Base-by-base conservation (phyloP, 2,888 invertebrate genomes). In the Eupithecia subumbrata region DNA sequence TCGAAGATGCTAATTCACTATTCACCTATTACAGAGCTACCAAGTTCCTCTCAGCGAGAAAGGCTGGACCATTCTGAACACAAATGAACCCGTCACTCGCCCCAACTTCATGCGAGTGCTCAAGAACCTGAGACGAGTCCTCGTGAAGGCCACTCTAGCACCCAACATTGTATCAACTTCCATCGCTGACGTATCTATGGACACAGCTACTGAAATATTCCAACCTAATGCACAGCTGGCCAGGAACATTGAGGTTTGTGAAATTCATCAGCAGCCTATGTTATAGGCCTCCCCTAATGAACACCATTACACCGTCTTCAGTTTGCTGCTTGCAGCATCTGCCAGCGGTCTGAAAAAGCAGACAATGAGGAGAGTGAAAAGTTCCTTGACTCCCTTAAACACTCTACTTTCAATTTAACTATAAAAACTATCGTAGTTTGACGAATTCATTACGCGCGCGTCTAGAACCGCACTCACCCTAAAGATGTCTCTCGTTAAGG, bases 161-260 rank as follows among this genome's bases (percentile, higher is more conserved):
- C 86, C 86, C 0, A 93, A 95, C 71, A 96, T 97, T 79, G 96
- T 96, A 76, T 93, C 95, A 0, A 96, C 96, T 0, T 96, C 96
- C 70, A 96, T 99, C 67, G 97, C 97, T 76, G 98, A 98, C 86
- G 97, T 99, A 0, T 96, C 97, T 34, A 95, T 99, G 90, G 99
- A 99, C 82, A 97, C 97, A 3, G 98, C 98, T 0, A 96, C 97
- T 0, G 95, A 96, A 60, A 96, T 96, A 69, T 87, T 86, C 5
- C 94, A 95, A 68, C 96, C 96, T 48, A 95, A 95, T 2, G 96
- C 94, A 82, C 95, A 95, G 12, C 93, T 95, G 64, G 98, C 98
- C 1, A 95, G 95, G 5, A 97, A 96, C 75, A 97, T 99, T 70
- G 99, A 99, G 34, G 12, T 43, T 43, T 43, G 43, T 43, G 14